Evolutionary conservation across 2,113 vertebrate species (phyloP), one percentile per base, ranked within the genome.

Genomic region (Esox niger): DNA sequence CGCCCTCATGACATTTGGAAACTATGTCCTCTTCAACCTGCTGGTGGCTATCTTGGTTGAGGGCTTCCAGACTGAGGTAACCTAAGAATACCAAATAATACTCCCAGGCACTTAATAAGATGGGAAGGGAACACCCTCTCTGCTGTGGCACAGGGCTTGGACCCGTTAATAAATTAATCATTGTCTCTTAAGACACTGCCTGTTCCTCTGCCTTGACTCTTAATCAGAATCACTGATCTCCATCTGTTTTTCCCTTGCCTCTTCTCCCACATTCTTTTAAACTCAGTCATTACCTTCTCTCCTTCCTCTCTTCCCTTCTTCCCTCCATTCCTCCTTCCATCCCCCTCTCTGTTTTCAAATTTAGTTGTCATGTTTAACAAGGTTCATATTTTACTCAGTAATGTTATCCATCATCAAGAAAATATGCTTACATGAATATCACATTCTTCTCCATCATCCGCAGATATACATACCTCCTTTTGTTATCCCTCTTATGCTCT

Each of bases 1-100:
- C 73, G 96, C 96, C 1, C 93, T 99, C 38, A 99, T 98, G 97
- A 98, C 96, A 35, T 99, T 99, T 0, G 97, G 97, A 56, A 98
- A 99, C 81, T 99, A 98, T 0, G 97, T 98, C 38, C 95, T 99
- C 64, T 99, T 99, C 91, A 99, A 99, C 90, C 88, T 99, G 55
- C 88, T 99, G 52, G 97, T 99, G 78, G 97, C 97, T 89, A 99
- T 99, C 78, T 88, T 99, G 82, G 97, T 98, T 0, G 97, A 99
- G 79, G 97, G 97, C 27, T 99, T 99, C 85, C 97, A 98, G 87
- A 93, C 97, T 0, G 97, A 98, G 97, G 97, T 99, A 90, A 86
- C 78, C 29, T 8, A 13, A 23, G 43, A 55, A 25, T 25, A 13
- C 27, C 21, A 43, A 43, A 10, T 5, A 23, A 57, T 15, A 8